These are phyloP conservation scores for Phodopus roborovskii DNA, from an alignment of 2,113 vertebrate species.

Conservation along the genomic window DNA sequence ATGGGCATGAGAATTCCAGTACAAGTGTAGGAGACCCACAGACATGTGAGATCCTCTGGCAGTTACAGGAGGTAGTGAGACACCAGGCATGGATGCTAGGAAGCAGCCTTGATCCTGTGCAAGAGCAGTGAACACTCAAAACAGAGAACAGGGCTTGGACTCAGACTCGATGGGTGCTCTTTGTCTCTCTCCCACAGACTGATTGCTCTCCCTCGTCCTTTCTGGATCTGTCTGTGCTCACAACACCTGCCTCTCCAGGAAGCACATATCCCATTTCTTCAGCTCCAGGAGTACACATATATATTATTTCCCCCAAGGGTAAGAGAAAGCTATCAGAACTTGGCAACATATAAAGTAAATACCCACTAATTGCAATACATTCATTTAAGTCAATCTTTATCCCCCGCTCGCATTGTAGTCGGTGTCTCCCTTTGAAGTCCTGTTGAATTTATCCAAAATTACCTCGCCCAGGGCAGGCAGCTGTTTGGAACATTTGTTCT, in stretches of 20 bases:
- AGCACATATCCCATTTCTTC: constrained; percentile 62
- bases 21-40: background rate
- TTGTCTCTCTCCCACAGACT: constrained; percentile 52
- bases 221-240: constrained; percentile 52
- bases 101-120: background rate
- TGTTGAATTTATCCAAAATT: constrained; percentile 82
- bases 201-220: constrained; percentile 1
- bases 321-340: constrained; percentile 79
- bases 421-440: constrained; percentile 81
- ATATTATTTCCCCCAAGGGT: constrained; percentile 75
- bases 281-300: constrained; percentile 69
- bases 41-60: background rate
- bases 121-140: too few relatives aligned
- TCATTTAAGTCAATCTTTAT: constrained; percentile 82
- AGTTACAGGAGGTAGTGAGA: background rate
- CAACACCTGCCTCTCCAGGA: constrained; percentile 75
- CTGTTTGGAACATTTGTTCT: constrained; percentile 82
- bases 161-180: constrained; percentile 34
- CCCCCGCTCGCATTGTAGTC: constrained; percentile 75
- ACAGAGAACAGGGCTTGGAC: background rate
- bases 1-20: background rate
- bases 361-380: constrained; percentile 82
- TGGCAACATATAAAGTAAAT: constrained; percentile 84
- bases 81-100: background rate
- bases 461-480: constrained; percentile 79